Evolutionary conservation across 2,113 vertebrate species (phyloP).

Genomic region (Psammodynastes pulverulentus): DNA sequence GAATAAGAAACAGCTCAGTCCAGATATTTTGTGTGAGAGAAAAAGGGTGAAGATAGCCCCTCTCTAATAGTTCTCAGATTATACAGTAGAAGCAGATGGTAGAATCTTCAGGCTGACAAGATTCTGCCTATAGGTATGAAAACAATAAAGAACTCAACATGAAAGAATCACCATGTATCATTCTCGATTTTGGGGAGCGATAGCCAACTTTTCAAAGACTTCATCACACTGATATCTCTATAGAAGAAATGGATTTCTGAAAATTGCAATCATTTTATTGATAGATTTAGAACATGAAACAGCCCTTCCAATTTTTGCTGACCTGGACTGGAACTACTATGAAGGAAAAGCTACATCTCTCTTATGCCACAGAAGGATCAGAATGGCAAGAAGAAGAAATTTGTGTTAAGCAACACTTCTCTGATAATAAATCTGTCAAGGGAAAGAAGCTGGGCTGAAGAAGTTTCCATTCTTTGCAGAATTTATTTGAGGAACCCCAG

Average conservation of each 20-base stretch:
- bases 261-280: background rate
- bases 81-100: background rate
- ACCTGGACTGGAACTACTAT: background rate
- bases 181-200: background rate
- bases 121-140: background rate
- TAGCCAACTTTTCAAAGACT: background rate
- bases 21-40: background rate
- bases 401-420: background rate
- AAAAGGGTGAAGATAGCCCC: background rate
- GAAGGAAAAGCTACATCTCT: background rate
- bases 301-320: background rate
- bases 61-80: background rate
- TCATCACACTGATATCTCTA: background rate
- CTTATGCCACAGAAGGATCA: background rate
- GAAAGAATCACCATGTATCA: background rate
- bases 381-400: background rate
- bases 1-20: background rate
- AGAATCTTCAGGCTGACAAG: background rate
- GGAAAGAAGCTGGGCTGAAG: conserved; percentile 5
- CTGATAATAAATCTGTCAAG: conserved; percentile 4
- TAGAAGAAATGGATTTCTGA: background rate
- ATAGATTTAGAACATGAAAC: background rate
- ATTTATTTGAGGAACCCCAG: conserved; percentile 20
- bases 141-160: background rate
- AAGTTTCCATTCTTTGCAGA: background rate